Conservation (phyloP, 2,113 vertebrate genomes). For the Pluvianellus socialis region DNA sequence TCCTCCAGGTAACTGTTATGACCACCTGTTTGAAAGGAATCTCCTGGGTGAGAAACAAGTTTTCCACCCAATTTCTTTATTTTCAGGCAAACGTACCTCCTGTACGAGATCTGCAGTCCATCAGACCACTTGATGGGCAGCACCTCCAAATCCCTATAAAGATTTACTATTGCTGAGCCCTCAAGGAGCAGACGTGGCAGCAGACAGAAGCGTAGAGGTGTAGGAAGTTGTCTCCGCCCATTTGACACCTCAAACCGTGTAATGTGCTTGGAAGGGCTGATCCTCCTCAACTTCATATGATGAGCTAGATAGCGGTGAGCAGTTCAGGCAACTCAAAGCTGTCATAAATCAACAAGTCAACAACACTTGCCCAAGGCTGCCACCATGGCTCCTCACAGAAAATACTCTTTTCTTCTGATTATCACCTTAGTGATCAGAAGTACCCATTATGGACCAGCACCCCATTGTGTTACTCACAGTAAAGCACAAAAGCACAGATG, state of each 20-base stretch:
- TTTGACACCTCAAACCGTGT: background rate
- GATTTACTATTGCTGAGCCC: background rate
- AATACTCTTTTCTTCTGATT: background rate
- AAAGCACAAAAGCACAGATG: conserved; percentile 38
- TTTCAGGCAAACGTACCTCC: background rate
- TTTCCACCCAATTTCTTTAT: background rate
- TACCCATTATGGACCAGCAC: background rate
- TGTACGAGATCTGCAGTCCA: background rate
- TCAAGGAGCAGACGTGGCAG: background rate
- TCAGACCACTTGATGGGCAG: background rate
- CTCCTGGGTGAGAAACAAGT: background rate
- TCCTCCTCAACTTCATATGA: background rate
- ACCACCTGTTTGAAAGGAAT: background rate
- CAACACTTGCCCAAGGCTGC: background rate
- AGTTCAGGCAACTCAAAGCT: background rate
- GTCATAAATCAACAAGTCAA: conserved; percentile 21
- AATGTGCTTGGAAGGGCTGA: background rate
- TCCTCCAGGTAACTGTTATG: background rate
- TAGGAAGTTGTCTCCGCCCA: background rate
- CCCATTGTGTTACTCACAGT: conserved; percentile 14
- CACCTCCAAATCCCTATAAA: background rate
- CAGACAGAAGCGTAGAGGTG: background rate
- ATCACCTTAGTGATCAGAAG: background rate
- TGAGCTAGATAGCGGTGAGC: background rate
- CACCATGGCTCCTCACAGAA: background rate